Conservation (phyloP, 2,797 vertebrate species). For the Remorina albescens region DNA sequence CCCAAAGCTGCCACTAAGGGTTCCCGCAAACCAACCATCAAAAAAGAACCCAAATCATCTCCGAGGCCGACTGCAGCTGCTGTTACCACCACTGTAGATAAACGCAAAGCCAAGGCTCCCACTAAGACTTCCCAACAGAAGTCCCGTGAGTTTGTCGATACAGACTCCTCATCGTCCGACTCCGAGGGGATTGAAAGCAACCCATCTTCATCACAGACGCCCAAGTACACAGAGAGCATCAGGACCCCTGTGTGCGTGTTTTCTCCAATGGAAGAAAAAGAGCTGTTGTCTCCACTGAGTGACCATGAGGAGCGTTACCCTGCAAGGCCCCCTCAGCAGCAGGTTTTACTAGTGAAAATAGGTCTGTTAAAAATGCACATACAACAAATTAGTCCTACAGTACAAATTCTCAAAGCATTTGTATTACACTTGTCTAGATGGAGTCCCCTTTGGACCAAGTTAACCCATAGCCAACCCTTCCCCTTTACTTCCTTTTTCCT, state of each 20-base stretch:
- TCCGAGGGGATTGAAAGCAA: conserved; percentile 98
- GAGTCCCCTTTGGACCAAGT: conserved; percentile 23
- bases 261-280: conserved; percentile 97
- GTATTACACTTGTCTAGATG: conserved; percentile 1
- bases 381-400: background rate
- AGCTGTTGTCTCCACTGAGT: conserved; percentile 95
- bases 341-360: conserved; percentile 94
- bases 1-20: conserved; percentile 96
- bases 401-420: background rate
- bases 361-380: conserved; percentile 54
- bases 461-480: conserved; percentile 17
- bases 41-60: conserved; percentile 96
- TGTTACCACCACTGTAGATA: conserved; percentile 83
- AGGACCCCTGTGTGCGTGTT: conserved; percentile 91
- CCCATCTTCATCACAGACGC: conserved; percentile 96
- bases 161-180: conserved; percentile 97
- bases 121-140: conserved; percentile 93
- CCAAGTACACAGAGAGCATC: conserved; percentile 95
- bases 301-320: conserved; percentile 94
- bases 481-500: conserved; percentile 42
- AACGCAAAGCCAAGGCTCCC: conserved; percentile 92
- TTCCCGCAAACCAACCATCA: conserved; percentile 94
- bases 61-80: conserved; percentile 85
- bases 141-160: conserved; percentile 96
- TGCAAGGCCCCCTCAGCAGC: conserved; percentile 82